Percentiles rank a stretch among this genome's conserved stretches.
These are phyloP conservation scores for Lophius piscatorius DNA, from an alignment of 2,113 vertebrate genomes.

Conservation along the genomic window DNA sequence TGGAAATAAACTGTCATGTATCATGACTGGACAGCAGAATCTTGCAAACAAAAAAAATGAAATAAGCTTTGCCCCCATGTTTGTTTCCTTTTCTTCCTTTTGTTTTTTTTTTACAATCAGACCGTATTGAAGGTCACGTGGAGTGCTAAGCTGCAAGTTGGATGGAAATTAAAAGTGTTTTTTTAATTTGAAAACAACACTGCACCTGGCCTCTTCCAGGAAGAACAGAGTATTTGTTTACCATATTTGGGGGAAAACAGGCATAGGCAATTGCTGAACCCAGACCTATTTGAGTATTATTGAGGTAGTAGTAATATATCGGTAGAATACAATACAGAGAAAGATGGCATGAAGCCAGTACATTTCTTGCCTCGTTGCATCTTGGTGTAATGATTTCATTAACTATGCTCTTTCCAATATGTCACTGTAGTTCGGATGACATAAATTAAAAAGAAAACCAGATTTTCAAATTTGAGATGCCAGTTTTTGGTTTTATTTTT, in stretches of 20 bases:
- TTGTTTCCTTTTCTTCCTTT: neutral
- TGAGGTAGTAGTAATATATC: neutral
- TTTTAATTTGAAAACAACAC: slow-evolving; percentile 5
- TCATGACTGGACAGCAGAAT: neutral
- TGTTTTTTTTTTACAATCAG: no score
- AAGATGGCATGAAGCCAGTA: slow-evolving; percentile 9
- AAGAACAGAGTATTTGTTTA: slow-evolving; percentile 1
- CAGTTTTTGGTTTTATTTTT: no score
- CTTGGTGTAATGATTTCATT: no score
- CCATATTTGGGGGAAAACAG: neutral
- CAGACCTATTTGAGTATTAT: neutral
- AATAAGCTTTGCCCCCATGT: no score
- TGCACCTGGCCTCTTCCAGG: slow-evolving; percentile 1
- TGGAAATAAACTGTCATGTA: slow-evolving; percentile 21
- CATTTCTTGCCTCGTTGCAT: no score
- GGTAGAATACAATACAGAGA: slow-evolving; percentile 6
- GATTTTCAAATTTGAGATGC: no score
- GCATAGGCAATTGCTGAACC: neutral
- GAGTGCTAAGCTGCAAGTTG: neutral
- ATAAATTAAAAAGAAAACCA: no score
- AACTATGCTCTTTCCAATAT: no score
- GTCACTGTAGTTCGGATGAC: no score
- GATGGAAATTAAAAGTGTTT: neutral
- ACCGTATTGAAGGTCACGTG: neutral
- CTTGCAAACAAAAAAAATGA: neutral